Evolutionary conservation across 2,888 invertebrate species (phyloP).

Genomic region (Cheilosia variabilis): DNA sequence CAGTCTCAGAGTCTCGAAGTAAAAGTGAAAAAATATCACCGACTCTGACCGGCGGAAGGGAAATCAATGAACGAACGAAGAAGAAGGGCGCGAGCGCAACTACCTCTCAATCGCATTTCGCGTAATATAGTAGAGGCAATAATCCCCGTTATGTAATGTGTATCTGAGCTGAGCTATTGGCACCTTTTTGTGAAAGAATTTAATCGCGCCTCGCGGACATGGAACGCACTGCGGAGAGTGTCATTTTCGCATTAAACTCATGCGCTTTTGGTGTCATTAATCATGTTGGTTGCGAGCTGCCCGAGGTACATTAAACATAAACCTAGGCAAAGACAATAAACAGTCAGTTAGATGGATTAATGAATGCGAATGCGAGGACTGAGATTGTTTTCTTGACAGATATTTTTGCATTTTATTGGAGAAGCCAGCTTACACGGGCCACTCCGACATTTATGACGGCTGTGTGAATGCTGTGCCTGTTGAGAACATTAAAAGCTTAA

Average conservation of each 20-base stretch:
- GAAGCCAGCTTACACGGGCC: not conserved
- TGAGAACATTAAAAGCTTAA: constrained; percentile 52
- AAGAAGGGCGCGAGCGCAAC: constrained; percentile 41
- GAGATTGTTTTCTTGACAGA: constrained; percentile 16
- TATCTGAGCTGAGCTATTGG: constrained; percentile 53
- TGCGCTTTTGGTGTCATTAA: constrained; percentile 49
- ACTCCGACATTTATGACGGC: not conserved
- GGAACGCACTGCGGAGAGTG: constrained; percentile 15
- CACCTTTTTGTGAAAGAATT: constrained; percentile 45
- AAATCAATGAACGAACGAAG: constrained; percentile 52
- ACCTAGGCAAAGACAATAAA: constrained; percentile 18
- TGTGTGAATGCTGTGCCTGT: constrained; percentile 25
- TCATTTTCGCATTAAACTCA: constrained; percentile 45
- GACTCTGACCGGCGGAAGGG: not conserved
- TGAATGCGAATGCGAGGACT: constrained; percentile 20
- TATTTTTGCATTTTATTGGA: not conserved
- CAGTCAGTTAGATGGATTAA: constrained; percentile 54
- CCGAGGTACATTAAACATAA: no score
- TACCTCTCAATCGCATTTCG: constrained; percentile 17
- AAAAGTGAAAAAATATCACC: constrained; percentile 68
- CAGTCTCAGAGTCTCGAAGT: constrained; percentile 16
- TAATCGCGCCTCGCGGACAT: constrained; percentile 47
- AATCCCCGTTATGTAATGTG: constrained; percentile 57
- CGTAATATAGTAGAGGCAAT: constrained; percentile 57
- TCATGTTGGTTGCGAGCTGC: constrained; percentile 12